Evolutionary conservation across 1,140 invertebrate species (phyloP).

Genomic region (Drosophila auraria): DNA sequence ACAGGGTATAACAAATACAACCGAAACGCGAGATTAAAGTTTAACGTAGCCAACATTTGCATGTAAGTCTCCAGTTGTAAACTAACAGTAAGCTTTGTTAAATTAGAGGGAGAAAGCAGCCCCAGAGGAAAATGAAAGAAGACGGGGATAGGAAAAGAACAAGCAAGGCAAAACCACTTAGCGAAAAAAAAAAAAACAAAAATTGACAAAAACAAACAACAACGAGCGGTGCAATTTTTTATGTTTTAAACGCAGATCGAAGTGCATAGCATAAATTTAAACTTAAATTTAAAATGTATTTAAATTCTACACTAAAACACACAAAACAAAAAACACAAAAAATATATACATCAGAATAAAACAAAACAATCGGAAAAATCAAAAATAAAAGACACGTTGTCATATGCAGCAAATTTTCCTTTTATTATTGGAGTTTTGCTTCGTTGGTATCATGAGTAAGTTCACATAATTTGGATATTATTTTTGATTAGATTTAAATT

Average conservation of each 20-base stretch:
- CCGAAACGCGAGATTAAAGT: slow-evolving; percentile 76
- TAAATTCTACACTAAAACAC: slow-evolving; percentile 76
- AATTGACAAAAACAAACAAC: slow-evolving; percentile 50
- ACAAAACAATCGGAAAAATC: slow-evolving; percentile 39
- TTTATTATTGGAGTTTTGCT: too few species aligned
- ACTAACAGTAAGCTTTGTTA: slow-evolving; percentile 69
- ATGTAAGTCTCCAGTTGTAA: slow-evolving; percentile 70
- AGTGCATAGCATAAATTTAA: slow-evolving; percentile 84
- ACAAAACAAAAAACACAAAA: slow-evolving; percentile 27
- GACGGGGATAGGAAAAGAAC: neutral
- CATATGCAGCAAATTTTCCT: slow-evolving; percentile 34
- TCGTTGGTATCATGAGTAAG: too few species aligned
- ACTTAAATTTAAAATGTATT: slow-evolving; percentile 66
- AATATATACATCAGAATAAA: slow-evolving; percentile 45
- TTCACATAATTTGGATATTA: too few species aligned
- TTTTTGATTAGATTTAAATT: neutral
- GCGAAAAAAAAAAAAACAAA: slow-evolving; percentile 30
- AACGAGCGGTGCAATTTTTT: slow-evolving; percentile 83
- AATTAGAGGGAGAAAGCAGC: slow-evolving; percentile 16
- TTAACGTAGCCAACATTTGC: slow-evolving; percentile 78
- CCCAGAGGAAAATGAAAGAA: neutral
- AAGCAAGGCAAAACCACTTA: slow-evolving; percentile 25
- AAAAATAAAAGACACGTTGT: slow-evolving; percentile 61
- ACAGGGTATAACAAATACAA: slow-evolving; percentile 28
- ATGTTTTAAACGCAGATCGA: slow-evolving; percentile 78